Evolutionary conservation across 2,797 vertebrate genomes (phyloP).

Genomic region (Falco berigora): DNA sequence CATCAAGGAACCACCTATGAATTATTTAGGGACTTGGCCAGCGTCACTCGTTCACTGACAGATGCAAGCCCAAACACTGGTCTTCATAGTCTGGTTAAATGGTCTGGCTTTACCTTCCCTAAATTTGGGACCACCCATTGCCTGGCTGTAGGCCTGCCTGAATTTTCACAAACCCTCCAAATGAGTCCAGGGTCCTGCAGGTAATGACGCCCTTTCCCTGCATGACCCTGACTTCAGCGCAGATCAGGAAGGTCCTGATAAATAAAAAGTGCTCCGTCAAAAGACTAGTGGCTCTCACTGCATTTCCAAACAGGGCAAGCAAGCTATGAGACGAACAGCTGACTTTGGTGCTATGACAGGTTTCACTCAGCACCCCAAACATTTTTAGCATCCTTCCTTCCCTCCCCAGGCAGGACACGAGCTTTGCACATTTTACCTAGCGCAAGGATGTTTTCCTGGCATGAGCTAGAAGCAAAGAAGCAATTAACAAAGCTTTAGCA

Average conservation of each 20-base stretch:
- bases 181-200: neutral
- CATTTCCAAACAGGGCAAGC: neutral
- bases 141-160: neutral
- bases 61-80: neutral
- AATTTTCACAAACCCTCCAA: neutral
- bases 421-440: neutral
- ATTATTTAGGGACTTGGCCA: neutral
- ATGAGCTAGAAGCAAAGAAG: neutral
- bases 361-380: neutral
- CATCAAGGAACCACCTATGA: neutral
- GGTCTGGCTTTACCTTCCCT: neutral
- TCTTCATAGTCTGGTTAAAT: neutral
- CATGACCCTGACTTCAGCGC: neutral
- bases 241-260: neutral
- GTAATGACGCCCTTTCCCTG: neutral
- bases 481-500: neutral
- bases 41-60: neutral
- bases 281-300: neutral
- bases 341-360: neutral
- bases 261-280: neutral
- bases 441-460: neutral
- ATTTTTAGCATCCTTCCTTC: neutral
- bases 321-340: neutral
- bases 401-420: neutral
- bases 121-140: rapidly evolving